Evolutionary conservation across 2,888 invertebrate species (phyloP).

Genomic region (Protophormia terraenovae): DNA sequence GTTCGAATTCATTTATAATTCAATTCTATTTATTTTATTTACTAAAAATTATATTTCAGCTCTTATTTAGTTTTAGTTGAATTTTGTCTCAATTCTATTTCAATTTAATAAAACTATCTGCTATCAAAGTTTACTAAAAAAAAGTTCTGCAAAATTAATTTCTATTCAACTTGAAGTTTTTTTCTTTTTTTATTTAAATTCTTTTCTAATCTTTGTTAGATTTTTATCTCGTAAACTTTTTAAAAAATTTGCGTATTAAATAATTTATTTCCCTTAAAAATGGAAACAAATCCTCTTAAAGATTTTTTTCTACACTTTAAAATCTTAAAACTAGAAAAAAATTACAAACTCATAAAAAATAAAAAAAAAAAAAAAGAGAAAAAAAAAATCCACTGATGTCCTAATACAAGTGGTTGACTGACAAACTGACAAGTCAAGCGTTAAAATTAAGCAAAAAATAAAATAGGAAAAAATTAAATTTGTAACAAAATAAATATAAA

Average conservation of each 20-base stretch:
- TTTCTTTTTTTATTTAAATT: neutral
- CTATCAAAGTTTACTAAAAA: too few species aligned
- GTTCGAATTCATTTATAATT: neutral
- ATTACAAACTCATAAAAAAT: neutral
- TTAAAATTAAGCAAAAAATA: conserved; percentile 74
- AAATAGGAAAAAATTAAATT: conserved; percentile 50
- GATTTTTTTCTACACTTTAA: neutral
- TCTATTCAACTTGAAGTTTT: neutral
- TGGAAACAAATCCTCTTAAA: neutral
- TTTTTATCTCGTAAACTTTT: neutral
- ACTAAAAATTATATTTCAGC: too few species aligned
- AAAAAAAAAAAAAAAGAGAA: neutral
- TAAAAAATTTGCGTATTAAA: neutral
- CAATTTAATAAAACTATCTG: too few species aligned
- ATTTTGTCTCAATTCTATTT: neutral
- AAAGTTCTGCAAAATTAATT: too few species aligned
- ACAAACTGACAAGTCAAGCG: conserved; percentile 76
- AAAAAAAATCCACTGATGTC: conserved; percentile 37
- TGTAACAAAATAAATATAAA: conserved; percentile 63
- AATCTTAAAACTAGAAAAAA: neutral
- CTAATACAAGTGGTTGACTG: conserved; percentile 69
- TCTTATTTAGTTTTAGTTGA: neutral
- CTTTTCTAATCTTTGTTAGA: neutral
- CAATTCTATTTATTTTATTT: too few species aligned
- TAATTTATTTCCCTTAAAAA: neutral